Evolutionary conservation across 2,888 invertebrate genomes (phyloP).

Genomic region (Chaetoderma sp.): DNA sequence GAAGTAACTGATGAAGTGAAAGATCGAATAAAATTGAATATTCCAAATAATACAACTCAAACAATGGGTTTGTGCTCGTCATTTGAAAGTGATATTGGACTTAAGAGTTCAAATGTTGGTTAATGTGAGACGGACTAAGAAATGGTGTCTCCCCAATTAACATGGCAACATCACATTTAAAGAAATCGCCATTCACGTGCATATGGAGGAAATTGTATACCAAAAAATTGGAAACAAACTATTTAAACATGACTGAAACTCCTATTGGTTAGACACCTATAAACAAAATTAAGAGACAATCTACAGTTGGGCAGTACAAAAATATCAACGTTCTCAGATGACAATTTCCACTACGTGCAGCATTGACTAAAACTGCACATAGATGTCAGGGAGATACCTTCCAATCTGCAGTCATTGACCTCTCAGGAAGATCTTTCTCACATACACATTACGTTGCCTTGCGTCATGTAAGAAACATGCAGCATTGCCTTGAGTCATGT

Average conservation of each 20-base stretch:
- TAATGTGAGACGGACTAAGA: constrained; percentile 31
- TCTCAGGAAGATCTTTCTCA: neutral
- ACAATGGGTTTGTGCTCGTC: constrained; percentile 10
- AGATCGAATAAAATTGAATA: neutral
- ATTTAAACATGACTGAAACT: constrained; percentile 4
- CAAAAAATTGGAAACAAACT: neutral
- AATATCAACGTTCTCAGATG: constrained; percentile 6
- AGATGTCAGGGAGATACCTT: constrained; percentile 29
- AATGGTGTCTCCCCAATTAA: constrained; percentile 24
- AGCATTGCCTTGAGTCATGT: constrained; percentile 28
- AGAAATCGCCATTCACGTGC: neutral
- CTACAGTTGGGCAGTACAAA: constrained; percentile 15
- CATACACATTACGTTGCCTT: constrained; percentile 32
- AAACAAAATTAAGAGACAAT: constrained; percentile 15
- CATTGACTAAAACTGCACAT: constrained; percentile 25
- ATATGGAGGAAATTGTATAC: neutral
- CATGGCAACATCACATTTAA: neutral
- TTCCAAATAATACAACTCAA: constrained; percentile 18
- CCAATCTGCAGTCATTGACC: constrained; percentile 21
- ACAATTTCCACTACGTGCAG: constrained; percentile 26
- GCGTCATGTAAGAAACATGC: constrained; percentile 21
- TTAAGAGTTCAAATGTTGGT: too few relatives aligned
- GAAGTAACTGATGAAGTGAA: constrained; percentile 18
- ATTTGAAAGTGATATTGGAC: constrained; percentile 14
- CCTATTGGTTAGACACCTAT: constrained; percentile 21